These are phyloP conservation scores for Drosophila demipolita DNA, from an alignment of 2,888 invertebrate species.

Conservation along the genomic window DNA sequence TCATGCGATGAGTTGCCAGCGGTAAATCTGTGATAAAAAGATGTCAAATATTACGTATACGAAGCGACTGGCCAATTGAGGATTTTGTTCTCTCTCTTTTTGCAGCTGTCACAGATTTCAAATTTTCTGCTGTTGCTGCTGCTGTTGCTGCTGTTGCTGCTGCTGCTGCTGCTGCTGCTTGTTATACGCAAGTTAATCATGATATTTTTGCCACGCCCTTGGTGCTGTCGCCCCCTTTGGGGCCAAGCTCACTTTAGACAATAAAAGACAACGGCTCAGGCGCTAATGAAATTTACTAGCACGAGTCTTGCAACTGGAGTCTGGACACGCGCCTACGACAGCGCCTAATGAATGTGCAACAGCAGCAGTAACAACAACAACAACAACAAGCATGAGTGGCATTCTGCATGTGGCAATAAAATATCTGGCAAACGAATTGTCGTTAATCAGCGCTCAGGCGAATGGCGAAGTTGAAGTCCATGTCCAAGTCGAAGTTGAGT, in stretches of 20 bases:
- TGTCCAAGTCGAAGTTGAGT: conserved; percentile 36
- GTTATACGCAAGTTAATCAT: conserved; percentile 59
- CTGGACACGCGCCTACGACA: conserved; percentile 74
- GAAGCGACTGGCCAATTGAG: conserved; percentile 8
- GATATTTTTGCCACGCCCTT: conserved; percentile 64
- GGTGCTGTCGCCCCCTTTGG: conserved; percentile 3
- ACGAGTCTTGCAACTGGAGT: conserved; percentile 37
- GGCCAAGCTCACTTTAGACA: conserved; percentile 36
- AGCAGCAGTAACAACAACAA: conserved; percentile 32
- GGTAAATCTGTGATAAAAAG: conserved; percentile 25
- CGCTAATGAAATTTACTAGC: conserved; percentile 75
- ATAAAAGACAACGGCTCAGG: conserved; percentile 67
- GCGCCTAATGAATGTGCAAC: conserved; percentile 72
- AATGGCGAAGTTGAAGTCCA: conserved; percentile 50
- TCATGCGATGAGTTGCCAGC: conserved; percentile 4
- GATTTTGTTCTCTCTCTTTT: not conserved
- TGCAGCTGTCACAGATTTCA: conserved; percentile 49
- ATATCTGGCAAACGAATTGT: conserved; percentile 81
- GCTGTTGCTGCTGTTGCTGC: conserved; percentile 10
- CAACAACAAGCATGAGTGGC: conserved; percentile 16
- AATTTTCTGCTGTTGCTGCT: conserved; percentile 8
- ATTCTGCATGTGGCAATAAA: conserved; percentile 63
- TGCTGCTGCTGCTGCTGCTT: conserved; percentile 13
- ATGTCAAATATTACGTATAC: conserved; percentile 53
- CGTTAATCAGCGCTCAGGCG: conserved; percentile 72